Base-by-base conservation (phyloP, 2,888 invertebrate species). In the Piscicola geometra region DNA sequence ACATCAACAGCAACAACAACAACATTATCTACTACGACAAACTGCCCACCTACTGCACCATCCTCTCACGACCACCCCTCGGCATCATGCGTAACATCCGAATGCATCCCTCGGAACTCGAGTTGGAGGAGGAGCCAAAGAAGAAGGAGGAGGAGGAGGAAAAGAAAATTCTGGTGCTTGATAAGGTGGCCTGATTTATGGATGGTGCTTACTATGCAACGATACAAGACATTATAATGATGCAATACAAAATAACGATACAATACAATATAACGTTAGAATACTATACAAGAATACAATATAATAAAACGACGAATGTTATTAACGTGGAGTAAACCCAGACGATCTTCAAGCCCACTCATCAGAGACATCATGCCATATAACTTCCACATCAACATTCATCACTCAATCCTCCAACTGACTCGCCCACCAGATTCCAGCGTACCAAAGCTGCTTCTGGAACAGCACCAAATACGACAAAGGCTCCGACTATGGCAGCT, bases 391-490 rank as follows among this genome's bases (percentile, higher is more conserved):
- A n/a, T n/a, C n/a, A n/a, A n/a, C n/a, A n/a, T n/a, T n/a, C n/a
- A n/a, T n/a, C n/a, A n/a, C n/a, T n/a, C n/a, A n/a, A n/a, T n/a
- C 67, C 12, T 35, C 60, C 1, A 67, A 52, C 15, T 75, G 73
- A 0, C 69, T 75, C 12, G 78, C 76, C 71, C 69, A 80, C 77
- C 84, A 83, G 79, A 77, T 84, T 36, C 84, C 84, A 1, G 82
- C 82, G 32, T 83, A 84, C 78, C 81, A 82, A 77, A 82, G 81
- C 76, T 82, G 82, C 77, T 84, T 84, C 78, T 83, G 83, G 30
- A 84, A 84, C 78, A 84, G 83, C 79, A 82, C 82, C 2, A 82
- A 81, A 64, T 84, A 84, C 72, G 83, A 83, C 73, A 78, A 74
- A 35, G 52, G 36, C 50, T n/a, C n/a, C 28, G 30, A 30, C n/a